Base-by-base conservation (phyloP, 1,140 invertebrate genomes). In the Venustaconcha ellipsiformis region DNA sequence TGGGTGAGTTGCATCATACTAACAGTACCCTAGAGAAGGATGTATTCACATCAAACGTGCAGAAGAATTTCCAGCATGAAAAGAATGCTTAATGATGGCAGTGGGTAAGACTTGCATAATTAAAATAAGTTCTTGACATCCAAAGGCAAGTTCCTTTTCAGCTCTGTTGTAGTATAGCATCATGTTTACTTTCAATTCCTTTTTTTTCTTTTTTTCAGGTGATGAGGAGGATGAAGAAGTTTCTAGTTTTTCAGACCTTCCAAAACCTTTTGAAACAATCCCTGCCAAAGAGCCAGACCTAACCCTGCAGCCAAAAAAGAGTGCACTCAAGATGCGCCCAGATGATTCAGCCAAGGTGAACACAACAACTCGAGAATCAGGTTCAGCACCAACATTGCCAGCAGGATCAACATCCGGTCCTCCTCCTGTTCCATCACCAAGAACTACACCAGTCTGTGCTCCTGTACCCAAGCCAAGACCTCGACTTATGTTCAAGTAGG, bases 281-380 rank as follows among this genome's bases (percentile, higher is more conserved):
- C 23, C 23, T 13, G 82, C 83, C 67, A 80, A 72, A 57, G 88
- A 89, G 78, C 87, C 88, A 13, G 86, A 89, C 79, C 80, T 88
- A 17, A 82, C 48, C 66, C 80, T 80, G 68, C 69, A 78, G 70
- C 87, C 88, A 63, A 87, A 86, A 69, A 89, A 89, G 81, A 88
- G 88, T 81, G 88, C 88, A 72, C 78, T 89, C 69, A 89, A 88
- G 79, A 79, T 74, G 66, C 37, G 37, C 37, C 6, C 37, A 8
- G 37, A 48, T 48, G 37, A 48, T 48, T 48, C 37, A 48, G 37
- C 37, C 37, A 48, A 48, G 37, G 37, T 48, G 37, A 48, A 48
- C 37, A 48, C 37, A 37, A 37, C 37, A 37, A 6, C 37, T 48
- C 37, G 37, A 11, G 60, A 48, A 20, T 26, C 17, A 13, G 58